These are phyloP conservation scores for Agrotis segetum DNA, from an alignment of 2,888 invertebrate genomes.

Conservation along the genomic window DNA sequence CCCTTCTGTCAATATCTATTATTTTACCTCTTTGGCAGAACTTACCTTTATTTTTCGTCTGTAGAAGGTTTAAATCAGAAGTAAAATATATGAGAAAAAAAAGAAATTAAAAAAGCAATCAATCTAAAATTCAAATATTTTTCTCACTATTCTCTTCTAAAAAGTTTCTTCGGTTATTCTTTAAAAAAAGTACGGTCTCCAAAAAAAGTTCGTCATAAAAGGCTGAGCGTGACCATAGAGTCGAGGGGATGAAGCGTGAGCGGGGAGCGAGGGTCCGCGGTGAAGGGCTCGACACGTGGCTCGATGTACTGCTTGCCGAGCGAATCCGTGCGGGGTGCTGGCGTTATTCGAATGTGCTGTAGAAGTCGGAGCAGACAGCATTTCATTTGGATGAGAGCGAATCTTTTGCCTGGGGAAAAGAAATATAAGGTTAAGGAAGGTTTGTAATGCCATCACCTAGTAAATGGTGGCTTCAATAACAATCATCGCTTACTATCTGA, in stretches of 20 bases:
- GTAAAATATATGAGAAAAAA: no score
- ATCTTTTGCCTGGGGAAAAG: conserved; percentile 81
- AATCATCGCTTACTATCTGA: no score
- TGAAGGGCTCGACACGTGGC: conserved; percentile 75
- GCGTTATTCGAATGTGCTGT: conserved; percentile 73
- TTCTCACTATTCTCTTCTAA: conserved; percentile 18
- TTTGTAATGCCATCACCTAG: no score
- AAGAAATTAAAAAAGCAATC: not conserved
- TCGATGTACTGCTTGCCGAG: conserved; percentile 68
- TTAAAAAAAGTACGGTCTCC: conserved; percentile 17
- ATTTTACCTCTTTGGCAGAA: no score
- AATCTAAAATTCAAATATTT: conserved; percentile 1
- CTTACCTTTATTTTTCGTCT: no score
- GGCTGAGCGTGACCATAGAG: conserved; percentile 77
- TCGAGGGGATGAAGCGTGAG: conserved; percentile 84
- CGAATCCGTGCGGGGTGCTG: conserved; percentile 69
- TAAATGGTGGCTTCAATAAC: not conserved
- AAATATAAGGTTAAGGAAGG: not conserved
- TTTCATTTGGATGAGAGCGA: conserved; percentile 88
- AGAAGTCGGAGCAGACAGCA: conserved; percentile 81
- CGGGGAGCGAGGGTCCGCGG: conserved; percentile 82
- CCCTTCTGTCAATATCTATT: no score
- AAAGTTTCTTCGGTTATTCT: no score
- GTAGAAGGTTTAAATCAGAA: no score
- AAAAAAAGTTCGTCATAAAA: conserved; percentile 76